Base-by-base conservation (phyloP, 2,797 vertebrate species). In the Selene dorsalis region DNA sequence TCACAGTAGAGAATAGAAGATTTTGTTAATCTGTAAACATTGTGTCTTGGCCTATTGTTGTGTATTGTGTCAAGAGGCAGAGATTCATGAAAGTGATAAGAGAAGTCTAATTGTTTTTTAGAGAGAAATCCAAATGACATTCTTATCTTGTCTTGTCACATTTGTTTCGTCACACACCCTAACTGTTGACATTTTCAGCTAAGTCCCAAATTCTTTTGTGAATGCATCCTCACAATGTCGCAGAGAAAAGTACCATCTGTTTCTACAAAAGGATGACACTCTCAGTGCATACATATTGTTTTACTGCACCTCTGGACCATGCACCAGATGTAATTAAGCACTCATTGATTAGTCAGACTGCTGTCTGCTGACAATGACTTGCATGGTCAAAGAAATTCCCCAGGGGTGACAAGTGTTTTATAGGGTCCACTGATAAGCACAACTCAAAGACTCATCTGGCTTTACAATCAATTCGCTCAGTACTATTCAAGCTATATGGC, bases 291-390 rank as follows among this genome's bases (percentile, higher is more conserved):
- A 78, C 77, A 53, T 85, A 87, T 91, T 92, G 84, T 91, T 92
- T 88, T 88, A 85, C 87, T 79, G 85, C 83, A 91, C 88, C 89
- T 91, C 85, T 88, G 88, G 87, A 88, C 83, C 56, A n/a, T 85
- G 79, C 84, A 83, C 74, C 84, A 90, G 82, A 91, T 91, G 88
- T 91, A 91, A 93, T 93, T 93, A 93, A 93, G 86, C 79, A 79
- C 73, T 85, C 84, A 92, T 90, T 91, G 91, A 93, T 93, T 94
- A 78, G 79, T 81, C 65, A 53, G 77, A 88, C 80, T 60, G 80
- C 62, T 79, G 82, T 89, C 82, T 87, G 87, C 89, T 89, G 87
- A 93, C 89, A 89, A 84, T 87, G 88, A 84, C 85, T 90, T 85
- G 82, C 75, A 85, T 84, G 76, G 88, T 88, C 86, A 91, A 89